These are phyloP conservation scores for Muscicapa comitata DNA, from an alignment of 2,797 vertebrate genomes.

Conservation along the genomic window DNA sequence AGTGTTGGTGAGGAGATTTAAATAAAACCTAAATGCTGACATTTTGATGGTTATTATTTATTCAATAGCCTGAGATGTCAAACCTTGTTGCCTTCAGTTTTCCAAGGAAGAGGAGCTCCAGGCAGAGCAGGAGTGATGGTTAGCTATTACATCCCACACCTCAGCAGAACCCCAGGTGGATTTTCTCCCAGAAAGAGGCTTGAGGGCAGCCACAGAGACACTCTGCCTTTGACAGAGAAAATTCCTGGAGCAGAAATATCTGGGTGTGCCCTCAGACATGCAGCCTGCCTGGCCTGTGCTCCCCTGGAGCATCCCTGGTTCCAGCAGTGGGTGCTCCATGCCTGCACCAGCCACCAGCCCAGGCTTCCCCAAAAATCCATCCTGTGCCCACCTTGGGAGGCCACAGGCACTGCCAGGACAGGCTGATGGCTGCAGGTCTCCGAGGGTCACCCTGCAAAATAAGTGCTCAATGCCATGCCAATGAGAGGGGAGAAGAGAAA, in stretches of 20 bases:
- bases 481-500: not conserved
- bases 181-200: not conserved
- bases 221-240: not conserved
- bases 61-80: constrained; percentile 23
- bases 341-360: rapidly evolving
- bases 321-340: not conserved
- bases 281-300: rapidly evolving
- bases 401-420: not conserved
- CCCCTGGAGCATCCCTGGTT: not conserved
- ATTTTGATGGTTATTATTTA: constrained; percentile 49
- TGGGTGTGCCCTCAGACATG: rapidly evolving
- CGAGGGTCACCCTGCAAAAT: not conserved
- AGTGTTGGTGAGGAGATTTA: constrained; percentile 42
- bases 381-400: rapidly evolving
- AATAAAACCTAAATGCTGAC: constrained; percentile 44
- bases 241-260: not conserved
- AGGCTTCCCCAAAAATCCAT: rapidly evolving
- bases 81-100: not conserved
- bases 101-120: not conserved
- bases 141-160: rapidly evolving
- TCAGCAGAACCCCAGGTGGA: not conserved
- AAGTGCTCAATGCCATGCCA: rapidly evolving
- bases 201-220: not conserved
- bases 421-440: not conserved
- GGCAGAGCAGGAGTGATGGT: not conserved